Base-by-base conservation (phyloP, 1,140 invertebrate species). In the Drosophila virilis region DNA sequence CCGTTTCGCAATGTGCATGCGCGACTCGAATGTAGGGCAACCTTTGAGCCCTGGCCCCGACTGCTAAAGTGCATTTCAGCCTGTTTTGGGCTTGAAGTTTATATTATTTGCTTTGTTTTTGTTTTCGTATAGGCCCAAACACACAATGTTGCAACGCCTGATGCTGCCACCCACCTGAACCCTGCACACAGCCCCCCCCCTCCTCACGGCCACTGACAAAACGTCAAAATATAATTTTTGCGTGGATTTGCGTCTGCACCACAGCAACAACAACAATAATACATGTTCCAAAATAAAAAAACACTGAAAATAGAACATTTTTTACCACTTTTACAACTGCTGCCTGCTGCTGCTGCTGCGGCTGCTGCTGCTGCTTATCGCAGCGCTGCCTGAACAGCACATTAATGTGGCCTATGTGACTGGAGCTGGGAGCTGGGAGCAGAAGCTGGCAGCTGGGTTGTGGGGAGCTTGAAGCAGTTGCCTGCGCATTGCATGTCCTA, bases 361-460 rank as follows among this genome's bases (percentile, higher is more conserved):
- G n/a, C n/a, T 58, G 55, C 28, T 42, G 52, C 37, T 55, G 37
- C 22, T 57, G 54, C 82, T 88, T 88, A 88, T 88, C 83, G 81
- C 83, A 70, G 64, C 55, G 72, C 65, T 57, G 76, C 72, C 52
- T 54, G 71, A 58, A 15, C 42, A 62, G 82, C 83, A 82, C 82
- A 74, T 89, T 88, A 88, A 88, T 88, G 83, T 88, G 83, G 84
- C 83, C 83, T 88, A 86, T 86, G 83, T 89, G 83, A 74, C 82
- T 69, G 45, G 8, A 74, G 51, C 17, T 42, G 45, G 46, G 9
- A 17, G 10, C 8, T 17, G 12, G 45, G 33, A 12, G 40, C 3
- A 8, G 37, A 10, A 8, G 10, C 32, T 28, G 22, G 22, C 22
- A 28, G 22, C 22, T 28, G 22, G 42, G 8, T 6, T 9, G 0